phyloP scores from a whole-genome alignment of 2,888 invertebrate genomes.

The Thelaira solivaga region DNA sequence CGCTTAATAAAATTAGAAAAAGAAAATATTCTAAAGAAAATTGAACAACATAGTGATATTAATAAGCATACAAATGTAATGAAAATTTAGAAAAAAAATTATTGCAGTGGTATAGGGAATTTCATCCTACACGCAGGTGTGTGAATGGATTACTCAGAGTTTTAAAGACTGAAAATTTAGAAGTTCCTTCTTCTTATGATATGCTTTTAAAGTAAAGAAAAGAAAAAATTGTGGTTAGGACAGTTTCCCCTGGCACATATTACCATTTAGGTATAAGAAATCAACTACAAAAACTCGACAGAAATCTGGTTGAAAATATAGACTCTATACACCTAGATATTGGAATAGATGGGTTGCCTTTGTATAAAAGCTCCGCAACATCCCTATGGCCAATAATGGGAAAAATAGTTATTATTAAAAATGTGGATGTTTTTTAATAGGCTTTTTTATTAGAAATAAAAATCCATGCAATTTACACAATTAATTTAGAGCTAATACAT shows the following conservation, averaged over 20 bases:
- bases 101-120: not conserved
- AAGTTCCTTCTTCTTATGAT: not conserved
- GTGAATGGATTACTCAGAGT: not conserved
- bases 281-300: not conserved
- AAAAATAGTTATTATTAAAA: not conserved
- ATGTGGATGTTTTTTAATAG: not conserved
- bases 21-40: too few relatives aligned
- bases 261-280: not conserved
- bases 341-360: not conserved
- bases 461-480: not conserved
- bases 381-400: not conserved
- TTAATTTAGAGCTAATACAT: not conserved
- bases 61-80: too few relatives aligned
- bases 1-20: too few relatives aligned
- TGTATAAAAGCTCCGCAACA: not conserved
- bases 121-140: not conserved
- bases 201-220: not conserved
- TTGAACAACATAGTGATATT: too few relatives aligned
- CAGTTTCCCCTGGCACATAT: not conserved
- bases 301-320: not conserved
- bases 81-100: too few relatives aligned
- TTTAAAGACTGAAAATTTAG: not conserved
- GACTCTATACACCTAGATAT: not conserved
- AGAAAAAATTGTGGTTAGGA: not conserved
- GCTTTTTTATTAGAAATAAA: not conserved